Evolutionary conservation across 92 coral and sea anemone genomes (phyloP), one percentile per base, ranked within the genome.

Genomic region (Scolanthus callimorphus): DNA sequence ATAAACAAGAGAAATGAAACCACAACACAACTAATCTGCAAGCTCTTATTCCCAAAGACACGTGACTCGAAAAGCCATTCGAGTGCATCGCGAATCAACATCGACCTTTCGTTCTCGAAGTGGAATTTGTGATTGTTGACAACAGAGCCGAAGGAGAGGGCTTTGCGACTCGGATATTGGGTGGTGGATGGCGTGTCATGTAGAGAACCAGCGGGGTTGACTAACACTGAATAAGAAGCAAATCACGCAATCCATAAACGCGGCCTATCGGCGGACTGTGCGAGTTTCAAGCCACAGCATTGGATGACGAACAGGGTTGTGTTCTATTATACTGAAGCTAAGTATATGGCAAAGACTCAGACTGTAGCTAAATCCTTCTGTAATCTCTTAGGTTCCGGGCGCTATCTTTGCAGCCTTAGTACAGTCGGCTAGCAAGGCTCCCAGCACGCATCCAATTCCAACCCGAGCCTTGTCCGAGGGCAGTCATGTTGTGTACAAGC

Each of bases 71-170:
- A 1, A 26, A 57, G 1, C 52, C 48, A 68, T 21, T 28, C 49
- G 62, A 37, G 48, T 44, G 65, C 15, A 51, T 55, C 75, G 25
- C 44, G 25, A 55, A 54, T 67, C 38, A 67, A 68, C 65, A 56
- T n/a, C 11, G 68, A 11, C 23, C 11, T 9, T 46, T 19, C 22
- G 22, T 46, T 46, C 23, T 20, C 4, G 12, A 19, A 4, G 11
- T 6, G 52, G n/a, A n/a, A n/a, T n/a, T n/a, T n/a, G 4, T 10
- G 4, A 46, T 46, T 46, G 23, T 46, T 46, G 52, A 46, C 75
- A 57, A 57, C 75, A 44, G 65, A 68, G 65, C 64, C 44, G 65
- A 56, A 29, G 28, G 11, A 53, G 65, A 30, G 24, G 38, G 21
- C 63, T 57, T 55, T 29, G 47, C 21, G 43, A 56, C n/a, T n/a